Percentiles rank a stretch among this genome's conserved stretches.
Evolutionary conservation across 2,888 invertebrate species (phyloP).

Genomic region (Aphelenchoides bicaudatus): DNA sequence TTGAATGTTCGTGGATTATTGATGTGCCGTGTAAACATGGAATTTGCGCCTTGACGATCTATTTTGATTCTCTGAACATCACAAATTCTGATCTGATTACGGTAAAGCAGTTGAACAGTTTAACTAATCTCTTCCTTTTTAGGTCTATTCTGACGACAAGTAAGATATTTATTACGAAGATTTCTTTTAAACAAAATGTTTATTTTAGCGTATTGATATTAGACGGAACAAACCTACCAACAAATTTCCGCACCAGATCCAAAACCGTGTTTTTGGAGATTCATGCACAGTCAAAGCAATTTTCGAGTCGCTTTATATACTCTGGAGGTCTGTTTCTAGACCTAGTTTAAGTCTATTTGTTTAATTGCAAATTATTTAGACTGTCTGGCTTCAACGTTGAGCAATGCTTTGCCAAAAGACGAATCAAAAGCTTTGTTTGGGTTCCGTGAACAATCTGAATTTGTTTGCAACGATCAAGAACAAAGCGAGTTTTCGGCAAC

Average conservation of each 20-base stretch:
- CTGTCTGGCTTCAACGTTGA: not conserved
- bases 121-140: not conserved
- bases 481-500: not conserved
- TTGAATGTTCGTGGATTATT: slow-evolving; percentile 35
- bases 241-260: not conserved
- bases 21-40: slow-evolving; percentile 26
- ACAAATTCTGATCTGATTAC: slow-evolving; percentile 27
- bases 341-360: not conserved
- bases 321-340: slow-evolving; percentile 24
- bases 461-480: not conserved
- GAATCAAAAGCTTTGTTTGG: not conserved
- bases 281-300: not conserved
- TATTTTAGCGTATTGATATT: not conserved
- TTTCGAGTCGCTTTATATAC: slow-evolving; percentile 24
- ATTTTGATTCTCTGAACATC: slow-evolving; percentile 28
- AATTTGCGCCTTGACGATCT: slow-evolving; percentile 26
- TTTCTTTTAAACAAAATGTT: not conserved
- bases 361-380: slow-evolving; percentile 6
- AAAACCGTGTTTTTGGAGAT: not conserved
- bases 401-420: slow-evolving; percentile 1
- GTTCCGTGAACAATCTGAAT: slow-evolving; percentile 10
- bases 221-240: slow-evolving; percentile 7
- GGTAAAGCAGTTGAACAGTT: slow-evolving; percentile 21
- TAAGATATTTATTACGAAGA: too few species aligned
- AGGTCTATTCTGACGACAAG: slow-evolving; percentile 1